Evolutionary conservation across 2,888 invertebrate genomes (phyloP).

Genomic region (Nephrotoma guestfalica): DNA sequence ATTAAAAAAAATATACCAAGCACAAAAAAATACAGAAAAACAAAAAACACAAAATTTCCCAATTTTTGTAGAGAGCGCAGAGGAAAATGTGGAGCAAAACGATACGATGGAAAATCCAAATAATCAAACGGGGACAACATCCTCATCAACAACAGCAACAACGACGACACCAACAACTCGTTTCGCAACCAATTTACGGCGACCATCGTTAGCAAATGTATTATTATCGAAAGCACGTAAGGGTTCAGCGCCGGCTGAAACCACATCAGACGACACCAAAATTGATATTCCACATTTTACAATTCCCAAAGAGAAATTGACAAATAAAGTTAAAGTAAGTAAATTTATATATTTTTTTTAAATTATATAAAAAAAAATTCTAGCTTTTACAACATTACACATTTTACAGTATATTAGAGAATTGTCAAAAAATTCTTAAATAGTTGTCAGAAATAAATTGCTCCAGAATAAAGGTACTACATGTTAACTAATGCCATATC

Average conservation of each 20-base stretch:
- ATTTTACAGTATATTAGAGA: background rate
- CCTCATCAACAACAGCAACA: background rate
- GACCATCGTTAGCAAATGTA: background rate
- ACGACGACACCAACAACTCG: background rate
- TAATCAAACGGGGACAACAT: background rate
- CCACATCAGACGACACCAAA: slow-evolving; percentile 6
- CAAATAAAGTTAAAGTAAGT: slow-evolving; percentile 30
- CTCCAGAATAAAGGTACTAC: background rate
- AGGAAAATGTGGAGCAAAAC: slow-evolving; percentile 12
- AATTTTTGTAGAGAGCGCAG: slow-evolving; percentile 7
- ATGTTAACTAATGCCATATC: background rate
- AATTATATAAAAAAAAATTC: background rate
- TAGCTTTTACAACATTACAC: background rate
- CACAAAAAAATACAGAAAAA: background rate
- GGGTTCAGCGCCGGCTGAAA: background rate
- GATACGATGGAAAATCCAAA: slow-evolving; percentile 11
- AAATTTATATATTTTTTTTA: background rate
- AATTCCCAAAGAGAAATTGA: slow-evolving; percentile 24
- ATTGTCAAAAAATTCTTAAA: background rate
- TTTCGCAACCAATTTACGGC: background rate
- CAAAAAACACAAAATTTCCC: background rate
- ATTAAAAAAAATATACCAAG: background rate
- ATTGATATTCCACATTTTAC: slow-evolving; percentile 19
- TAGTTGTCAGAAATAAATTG: background rate
- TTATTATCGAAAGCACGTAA: background rate